Conservation (phyloP, 2,797 vertebrate genomes). For the Macropodus opercularis region DNA sequence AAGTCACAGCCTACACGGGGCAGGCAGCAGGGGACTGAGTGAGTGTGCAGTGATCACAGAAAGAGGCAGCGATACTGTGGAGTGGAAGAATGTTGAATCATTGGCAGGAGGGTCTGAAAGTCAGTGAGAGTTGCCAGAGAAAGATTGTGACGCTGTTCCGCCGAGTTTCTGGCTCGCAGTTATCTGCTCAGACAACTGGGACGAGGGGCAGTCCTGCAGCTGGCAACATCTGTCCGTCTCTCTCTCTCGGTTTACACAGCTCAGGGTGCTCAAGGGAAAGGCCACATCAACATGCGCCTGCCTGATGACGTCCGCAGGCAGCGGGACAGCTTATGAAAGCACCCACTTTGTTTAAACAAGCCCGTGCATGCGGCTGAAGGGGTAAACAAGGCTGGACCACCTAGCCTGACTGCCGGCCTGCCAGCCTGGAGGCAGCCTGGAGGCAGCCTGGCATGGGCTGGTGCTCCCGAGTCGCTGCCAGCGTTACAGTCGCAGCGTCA, state of each 20-base stretch:
- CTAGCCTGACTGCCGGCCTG: constrained; percentile 64
- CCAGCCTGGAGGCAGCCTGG: constrained; percentile 56
- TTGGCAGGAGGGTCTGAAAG: constrained; percentile 37
- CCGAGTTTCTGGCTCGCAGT: constrained; percentile 38
- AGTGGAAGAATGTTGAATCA: constrained; percentile 46
- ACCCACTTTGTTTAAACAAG: constrained; percentile 79
- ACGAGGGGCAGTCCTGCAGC: constrained; percentile 39
- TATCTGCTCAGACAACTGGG: constrained; percentile 63
- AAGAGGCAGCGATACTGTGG: constrained; percentile 13
- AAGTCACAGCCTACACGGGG: too few relatives aligned
- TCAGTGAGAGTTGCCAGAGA: constrained; percentile 32
- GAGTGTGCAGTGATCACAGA: constrained; percentile 22
- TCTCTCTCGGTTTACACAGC: constrained; percentile 40
- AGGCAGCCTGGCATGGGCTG: constrained; percentile 34
- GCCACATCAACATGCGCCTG: constrained; percentile 66
- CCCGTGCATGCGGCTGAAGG: constrained; percentile 55
- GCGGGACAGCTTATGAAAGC: constrained; percentile 71
- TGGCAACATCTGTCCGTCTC: constrained; percentile 41
- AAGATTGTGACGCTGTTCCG: constrained; percentile 42
- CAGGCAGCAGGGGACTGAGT: constrained; percentile 50
- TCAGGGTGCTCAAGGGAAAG: constrained; percentile 55
- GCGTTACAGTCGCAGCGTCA: constrained; percentile 16
- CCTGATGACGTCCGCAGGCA: constrained; percentile 70
- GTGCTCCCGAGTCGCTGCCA: constrained; percentile 13
- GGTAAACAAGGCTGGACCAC: constrained; percentile 83